Evolutionary conservation across 30 jellyfish, hydroid and myxozoan species (phyloP).

Genomic region (Clytia hemisphaerica): DNA sequence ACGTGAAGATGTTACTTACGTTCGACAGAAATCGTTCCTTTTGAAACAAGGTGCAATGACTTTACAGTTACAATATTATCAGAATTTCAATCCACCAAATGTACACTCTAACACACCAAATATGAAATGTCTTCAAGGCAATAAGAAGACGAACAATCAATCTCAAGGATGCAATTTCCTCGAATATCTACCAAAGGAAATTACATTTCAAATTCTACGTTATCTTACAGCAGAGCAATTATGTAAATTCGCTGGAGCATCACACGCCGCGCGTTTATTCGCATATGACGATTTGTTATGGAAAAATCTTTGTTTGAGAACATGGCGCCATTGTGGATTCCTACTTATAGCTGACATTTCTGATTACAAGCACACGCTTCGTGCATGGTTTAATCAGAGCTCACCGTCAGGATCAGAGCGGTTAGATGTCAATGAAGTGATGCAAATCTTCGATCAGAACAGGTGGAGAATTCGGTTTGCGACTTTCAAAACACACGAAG

Average conservation of each 20-base stretch:
- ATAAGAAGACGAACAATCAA: too few relatives aligned
- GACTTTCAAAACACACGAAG: slow-evolving; percentile 4
- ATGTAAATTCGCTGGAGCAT: background rate
- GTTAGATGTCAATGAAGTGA: background rate
- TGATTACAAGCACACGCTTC: background rate
- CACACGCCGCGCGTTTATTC: background rate
- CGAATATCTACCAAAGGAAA: slow-evolving; percentile 13
- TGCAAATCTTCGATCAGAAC: background rate
- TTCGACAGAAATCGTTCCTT: too few relatives aligned
- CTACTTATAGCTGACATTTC: background rate
- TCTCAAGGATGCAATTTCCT: background rate
- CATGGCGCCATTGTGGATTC: slow-evolving; percentile 14
- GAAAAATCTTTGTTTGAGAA: slow-evolving; percentile 11
- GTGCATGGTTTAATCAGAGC: slow-evolving; percentile 22
- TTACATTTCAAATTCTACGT: background rate
- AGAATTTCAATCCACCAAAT: too few relatives aligned
- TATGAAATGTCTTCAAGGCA: too few relatives aligned
- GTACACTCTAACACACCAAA: too few relatives aligned
- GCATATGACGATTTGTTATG: slow-evolving; percentile 24
- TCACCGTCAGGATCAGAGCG: background rate
- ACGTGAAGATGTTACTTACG: too few relatives aligned
- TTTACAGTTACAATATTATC: too few relatives aligned
- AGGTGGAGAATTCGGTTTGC: slow-evolving; percentile 17
- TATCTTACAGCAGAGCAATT: background rate
- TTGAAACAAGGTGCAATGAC: too few relatives aligned